Evolutionary conservation across 2,888 invertebrate species (phyloP), one percentile per base, ranked within the genome.

Genomic region (Ophion costatus): DNA sequence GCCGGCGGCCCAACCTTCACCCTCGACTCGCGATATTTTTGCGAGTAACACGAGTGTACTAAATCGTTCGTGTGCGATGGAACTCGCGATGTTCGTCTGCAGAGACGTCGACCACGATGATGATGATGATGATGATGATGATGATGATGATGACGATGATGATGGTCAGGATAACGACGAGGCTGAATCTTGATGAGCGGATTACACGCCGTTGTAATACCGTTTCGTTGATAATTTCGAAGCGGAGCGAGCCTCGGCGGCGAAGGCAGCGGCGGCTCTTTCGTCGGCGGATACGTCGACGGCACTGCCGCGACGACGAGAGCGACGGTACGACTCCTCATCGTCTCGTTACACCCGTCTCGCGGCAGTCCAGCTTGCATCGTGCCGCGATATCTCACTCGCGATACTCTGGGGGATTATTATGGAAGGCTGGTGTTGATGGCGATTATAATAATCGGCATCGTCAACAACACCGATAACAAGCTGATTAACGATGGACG

Each of bases 231-330:
- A 22, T 56, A 9, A 24, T 71, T 71, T 56, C 20, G 76, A 59
- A 42, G 63, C 14, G 1, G 14, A 14, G 14, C 76, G 79, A 71
- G 64, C 17, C 64, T 33, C 66, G 24, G 59, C 7, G 59, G 20
- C 45, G 57, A 0, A 7, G 45, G 1, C 70, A 63, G 63, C 57
- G 74, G 79, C 61, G 59, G 78, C 22, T 82, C 64, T 42, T 69
- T 74, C 74, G 80, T 80, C 67, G 80, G 66, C 80, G 80, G 67
- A 74, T 69, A 78, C 85, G 85, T 85, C 80, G 70, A 56, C 77
- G 71, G 69, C 80, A 74, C 77, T 64, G 69, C 74, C 76, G 85
- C 79, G 80, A 74, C 64, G 33, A 67, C 77, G 73, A 63, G 42
- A 73, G 74, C 77, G 64, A 75, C 74, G 64, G 57, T 57, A 38